These are phyloP conservation scores for Orthonyx spaldingii DNA, from an alignment of 2,113 vertebrate genomes.

Conservation along the genomic window DNA sequence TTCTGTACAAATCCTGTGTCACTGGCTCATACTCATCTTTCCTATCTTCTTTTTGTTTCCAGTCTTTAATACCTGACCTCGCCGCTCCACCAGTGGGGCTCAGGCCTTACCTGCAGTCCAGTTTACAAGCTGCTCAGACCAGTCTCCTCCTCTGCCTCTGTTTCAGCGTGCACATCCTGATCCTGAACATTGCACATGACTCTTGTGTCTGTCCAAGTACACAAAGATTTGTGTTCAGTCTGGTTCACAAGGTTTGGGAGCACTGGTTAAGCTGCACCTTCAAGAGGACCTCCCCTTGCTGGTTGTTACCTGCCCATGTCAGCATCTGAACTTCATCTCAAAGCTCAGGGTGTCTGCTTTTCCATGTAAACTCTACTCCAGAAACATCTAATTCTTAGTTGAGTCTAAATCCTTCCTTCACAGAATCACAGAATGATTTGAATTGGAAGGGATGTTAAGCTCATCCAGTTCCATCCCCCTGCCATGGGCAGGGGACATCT, in stretches of 20 bases:
- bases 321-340: background rate
- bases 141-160: background rate
- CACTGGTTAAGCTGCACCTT: background rate
- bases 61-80: background rate
- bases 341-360: background rate
- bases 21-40: background rate
- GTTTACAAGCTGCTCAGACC: accelerated
- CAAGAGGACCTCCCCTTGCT: background rate
- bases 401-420: background rate
- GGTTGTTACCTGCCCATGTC: background rate
- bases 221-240: background rate
- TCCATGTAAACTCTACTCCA: background rate
- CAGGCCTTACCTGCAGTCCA: background rate
- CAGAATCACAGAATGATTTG: background rate
- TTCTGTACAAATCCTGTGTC: background rate
- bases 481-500: background rate
- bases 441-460: background rate
- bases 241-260: background rate
- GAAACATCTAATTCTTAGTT: background rate
- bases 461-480: background rate
- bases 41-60: background rate
- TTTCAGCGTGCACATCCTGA: background rate
- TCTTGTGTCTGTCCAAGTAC: background rate
- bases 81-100: background rate
- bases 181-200: background rate